Base-by-base conservation (phyloP, 2,888 invertebrate genomes). In the Zootermopsis nevadensis region DNA sequence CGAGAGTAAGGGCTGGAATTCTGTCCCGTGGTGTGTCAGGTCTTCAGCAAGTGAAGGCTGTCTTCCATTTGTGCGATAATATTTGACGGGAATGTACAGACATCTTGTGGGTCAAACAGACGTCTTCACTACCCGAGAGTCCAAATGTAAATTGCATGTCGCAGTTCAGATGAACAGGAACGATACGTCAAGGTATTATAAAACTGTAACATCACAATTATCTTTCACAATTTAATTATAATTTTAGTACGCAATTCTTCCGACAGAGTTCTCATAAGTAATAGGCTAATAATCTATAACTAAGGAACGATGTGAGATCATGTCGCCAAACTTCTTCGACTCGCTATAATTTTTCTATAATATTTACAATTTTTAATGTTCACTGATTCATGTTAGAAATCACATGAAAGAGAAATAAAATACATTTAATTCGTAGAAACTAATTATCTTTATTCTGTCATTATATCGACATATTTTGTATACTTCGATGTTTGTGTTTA, bases 71-170 rank as follows among this genome's bases (percentile, higher is more conserved):
- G 2, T 42, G 38, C 8, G 38, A 42, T 42, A 42, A 15, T 6
- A 42, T 15, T 42, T 55, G 55, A 19, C 22, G 6, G 24, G 12
- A 55, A 6, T 24, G 22, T 12, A 55, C 55, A 19, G 6, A 55
- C n/a, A 55, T 12, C n/a, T 22, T n/a, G 22, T 15, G 38, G 38
- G 38, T 42, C 38, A 42, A 1, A 42, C 12, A 6, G 24, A 22
- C 55, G 55, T 55, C 55, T 55, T 2, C 12, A 22, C 22, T 15
- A 42, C 55, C 22, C 12, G 22, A 55, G 7, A 10, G 22, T 24
- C 24, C 38, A 38, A 22, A 74, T 33, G 38, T 74, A 38, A 74
- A 74, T 74, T 74, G 38, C 74, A 74, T 74, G 74, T 74, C 74
- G 38, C 74, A 38, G 38, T 33, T 74, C 38, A 27, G 42, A 35